Percentiles rank a stretch among this genome's conserved stretches.
Conservation (phyloP, 2,797 vertebrate species). For the Macropodus opercularis region DNA sequence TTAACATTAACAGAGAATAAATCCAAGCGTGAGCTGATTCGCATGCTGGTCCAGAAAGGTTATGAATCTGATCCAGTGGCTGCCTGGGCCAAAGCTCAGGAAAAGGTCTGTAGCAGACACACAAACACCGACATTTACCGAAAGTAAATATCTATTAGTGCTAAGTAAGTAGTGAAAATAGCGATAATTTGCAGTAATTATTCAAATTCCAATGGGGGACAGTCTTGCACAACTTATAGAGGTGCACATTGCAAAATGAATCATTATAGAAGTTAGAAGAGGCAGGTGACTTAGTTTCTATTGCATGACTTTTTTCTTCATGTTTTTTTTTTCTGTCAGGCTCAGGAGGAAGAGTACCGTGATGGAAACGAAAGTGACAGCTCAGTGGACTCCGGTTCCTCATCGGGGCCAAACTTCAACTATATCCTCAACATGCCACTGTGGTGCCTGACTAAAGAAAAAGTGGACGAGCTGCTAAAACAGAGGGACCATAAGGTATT, state of each 20-base stretch:
- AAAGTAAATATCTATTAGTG: no score
- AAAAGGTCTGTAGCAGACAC: slow-evolving; percentile 72
- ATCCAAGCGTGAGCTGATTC: slow-evolving; percentile 93
- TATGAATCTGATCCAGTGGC: slow-evolving; percentile 96
- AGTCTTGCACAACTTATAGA: not conserved
- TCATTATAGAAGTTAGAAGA: not conserved
- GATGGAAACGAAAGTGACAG: slow-evolving; percentile 88
- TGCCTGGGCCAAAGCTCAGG: slow-evolving; percentile 92
- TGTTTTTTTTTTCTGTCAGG: slow-evolving; percentile 51
- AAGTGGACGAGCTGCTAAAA: slow-evolving; percentile 94
- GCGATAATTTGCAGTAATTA: not conserved
- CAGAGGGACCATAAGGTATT: slow-evolving; percentile 93
- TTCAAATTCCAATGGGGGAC: not conserved
- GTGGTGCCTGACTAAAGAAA: slow-evolving; percentile 98
- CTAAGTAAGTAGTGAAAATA: not conserved
- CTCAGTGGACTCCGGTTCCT: slow-evolving; percentile 88
- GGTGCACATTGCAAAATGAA: not conserved
- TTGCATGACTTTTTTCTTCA: not conserved
- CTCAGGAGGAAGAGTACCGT: slow-evolving; percentile 86
- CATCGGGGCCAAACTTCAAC: slow-evolving; percentile 95
- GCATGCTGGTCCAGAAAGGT: slow-evolving; percentile 95
- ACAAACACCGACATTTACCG: not conserved
- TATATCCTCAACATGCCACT: slow-evolving; percentile 99
- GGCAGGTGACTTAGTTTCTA: not conserved
- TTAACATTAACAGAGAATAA: slow-evolving; percentile 89